A percentile compares a stretch with the other conserved stretches of the same genome.
Evolutionary conservation across 2,888 invertebrate genomes (phyloP).

Genomic region (Pollenia labialis): DNA sequence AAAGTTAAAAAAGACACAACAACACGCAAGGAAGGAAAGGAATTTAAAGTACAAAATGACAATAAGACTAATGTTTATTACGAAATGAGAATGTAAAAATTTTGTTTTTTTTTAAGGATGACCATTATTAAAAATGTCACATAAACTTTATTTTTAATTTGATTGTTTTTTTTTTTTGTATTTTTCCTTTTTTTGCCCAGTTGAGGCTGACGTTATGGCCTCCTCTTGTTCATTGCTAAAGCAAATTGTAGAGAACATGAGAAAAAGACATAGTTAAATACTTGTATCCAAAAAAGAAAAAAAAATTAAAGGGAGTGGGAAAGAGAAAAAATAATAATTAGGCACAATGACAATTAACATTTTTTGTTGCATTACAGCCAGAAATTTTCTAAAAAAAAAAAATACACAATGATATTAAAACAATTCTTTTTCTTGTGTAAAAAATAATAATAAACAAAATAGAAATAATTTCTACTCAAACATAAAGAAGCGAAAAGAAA

Average conservation of each 20-base stretch:
- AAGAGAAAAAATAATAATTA: conserved; percentile 70
- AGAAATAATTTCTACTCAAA: conserved; percentile 66
- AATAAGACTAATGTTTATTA: conserved; percentile 73
- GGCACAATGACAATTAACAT: conserved; percentile 74
- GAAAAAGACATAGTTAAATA: conserved; percentile 54
- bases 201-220: conserved; percentile 24
- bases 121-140: conserved; percentile 74
- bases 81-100: conserved; percentile 67
- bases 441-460: conserved; percentile 71
- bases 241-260: conserved; percentile 19
- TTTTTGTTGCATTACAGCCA: conserved; percentile 59
- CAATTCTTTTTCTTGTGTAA: conserved; percentile 59
- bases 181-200: conserved; percentile 12
- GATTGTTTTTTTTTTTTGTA: conserved; percentile 62
- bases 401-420: conserved; percentile 60
- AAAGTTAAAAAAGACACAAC: conserved; percentile 12
- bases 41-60: conserved; percentile 63
- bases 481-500: conserved; percentile 7
- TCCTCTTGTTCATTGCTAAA: conserved; percentile 18
- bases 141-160: conserved; percentile 74
- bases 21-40: not conserved
- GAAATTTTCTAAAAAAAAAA: conserved; percentile 29
- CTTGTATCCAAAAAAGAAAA: conserved; percentile 29
- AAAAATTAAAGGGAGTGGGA: conserved; percentile 5
- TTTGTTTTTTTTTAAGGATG: conserved; percentile 68